Evolutionary conservation across 2,888 invertebrate species (phyloP).

Genomic region (Amblyteles armatorius): DNA sequence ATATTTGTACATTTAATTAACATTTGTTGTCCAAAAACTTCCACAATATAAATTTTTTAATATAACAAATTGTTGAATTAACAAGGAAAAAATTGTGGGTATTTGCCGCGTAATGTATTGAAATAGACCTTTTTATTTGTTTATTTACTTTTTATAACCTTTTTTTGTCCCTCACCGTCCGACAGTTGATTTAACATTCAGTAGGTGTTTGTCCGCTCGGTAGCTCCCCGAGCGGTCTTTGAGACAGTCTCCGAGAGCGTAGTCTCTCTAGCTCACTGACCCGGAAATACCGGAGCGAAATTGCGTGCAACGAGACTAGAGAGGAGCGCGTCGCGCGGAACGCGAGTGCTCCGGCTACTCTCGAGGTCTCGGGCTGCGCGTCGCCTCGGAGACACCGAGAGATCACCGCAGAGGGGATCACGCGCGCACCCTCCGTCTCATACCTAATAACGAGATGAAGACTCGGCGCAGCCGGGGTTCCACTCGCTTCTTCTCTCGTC

Average conservation of each 20-base stretch:
- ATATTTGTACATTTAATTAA: background rate
- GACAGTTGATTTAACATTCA: conserved; percentile 55
- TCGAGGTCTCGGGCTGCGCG: conserved; percentile 53
- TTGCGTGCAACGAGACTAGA: conserved; percentile 69
- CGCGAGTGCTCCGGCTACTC: conserved; percentile 22
- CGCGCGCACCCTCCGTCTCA: conserved; percentile 62
- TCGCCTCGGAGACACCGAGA: conserved; percentile 59
- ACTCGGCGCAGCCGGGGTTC: conserved; percentile 60
- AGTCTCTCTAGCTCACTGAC: conserved; percentile 62
- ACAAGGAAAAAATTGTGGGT: background rate
- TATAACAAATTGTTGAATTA: background rate
- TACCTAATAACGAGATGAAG: conserved; percentile 68
- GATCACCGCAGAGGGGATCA: conserved; percentile 57
- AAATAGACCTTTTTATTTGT: background rate
- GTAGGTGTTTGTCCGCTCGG: conserved; percentile 58
- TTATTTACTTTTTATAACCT: background rate
- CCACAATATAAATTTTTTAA: background rate
- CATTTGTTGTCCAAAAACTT: background rate
- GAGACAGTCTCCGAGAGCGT: conserved; percentile 51
- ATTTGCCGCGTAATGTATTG: background rate
- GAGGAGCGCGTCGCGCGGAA: conserved; percentile 47
- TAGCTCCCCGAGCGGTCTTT: conserved; percentile 47
- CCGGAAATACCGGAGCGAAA: conserved; percentile 70
- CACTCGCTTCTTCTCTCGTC: conserved; percentile 42
- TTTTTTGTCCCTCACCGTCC: conserved; percentile 10